Evolutionary conservation across 2,888 invertebrate genomes (phyloP).

Genomic region (Protodeltote pygarga): DNA sequence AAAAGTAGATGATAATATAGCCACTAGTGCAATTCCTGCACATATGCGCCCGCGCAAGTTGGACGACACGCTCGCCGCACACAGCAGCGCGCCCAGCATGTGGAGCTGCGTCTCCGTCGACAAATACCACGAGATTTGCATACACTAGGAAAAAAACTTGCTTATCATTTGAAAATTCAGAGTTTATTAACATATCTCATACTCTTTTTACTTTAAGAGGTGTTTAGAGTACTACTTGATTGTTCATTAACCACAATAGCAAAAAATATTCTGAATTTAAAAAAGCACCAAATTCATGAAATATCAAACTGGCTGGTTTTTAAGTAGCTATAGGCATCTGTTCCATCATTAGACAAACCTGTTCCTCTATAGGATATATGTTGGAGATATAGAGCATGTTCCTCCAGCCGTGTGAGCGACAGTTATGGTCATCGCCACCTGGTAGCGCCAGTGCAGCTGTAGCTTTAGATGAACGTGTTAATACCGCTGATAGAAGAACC

Average conservation of each 20-base stretch:
- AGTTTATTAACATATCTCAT: too few relatives aligned
- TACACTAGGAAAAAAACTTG: constrained; percentile 88
- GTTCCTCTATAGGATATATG: constrained; percentile 85
- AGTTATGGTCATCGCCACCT: constrained; percentile 85
- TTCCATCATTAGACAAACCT: too few relatives aligned
- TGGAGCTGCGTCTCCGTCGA: constrained; percentile 93
- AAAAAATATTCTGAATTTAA: neutral
- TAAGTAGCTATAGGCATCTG: too few relatives aligned
- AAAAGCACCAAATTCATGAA: too few relatives aligned
- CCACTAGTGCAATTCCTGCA: constrained; percentile 68
- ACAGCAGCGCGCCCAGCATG: constrained; percentile 88
- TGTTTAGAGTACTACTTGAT: too few relatives aligned
- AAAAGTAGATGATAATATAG: constrained; percentile 77
- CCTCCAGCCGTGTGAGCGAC: constrained; percentile 88
- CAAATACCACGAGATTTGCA: constrained; percentile 94
- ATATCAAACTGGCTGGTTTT: too few relatives aligned
- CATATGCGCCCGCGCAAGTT: constrained; percentile 18
- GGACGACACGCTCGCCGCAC: constrained; percentile 75
- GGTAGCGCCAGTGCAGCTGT: constrained; percentile 79
- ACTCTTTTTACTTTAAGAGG: too few relatives aligned
- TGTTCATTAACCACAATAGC: too few relatives aligned
- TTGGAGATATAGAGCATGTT: constrained; percentile 89
- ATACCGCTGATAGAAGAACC: constrained; percentile 82
- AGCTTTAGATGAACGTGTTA: constrained; percentile 56
- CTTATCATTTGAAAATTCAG: too few relatives aligned